Base-by-base conservation (phyloP, 2,113 vertebrate genomes). In the Collichthys lucidus region DNA sequence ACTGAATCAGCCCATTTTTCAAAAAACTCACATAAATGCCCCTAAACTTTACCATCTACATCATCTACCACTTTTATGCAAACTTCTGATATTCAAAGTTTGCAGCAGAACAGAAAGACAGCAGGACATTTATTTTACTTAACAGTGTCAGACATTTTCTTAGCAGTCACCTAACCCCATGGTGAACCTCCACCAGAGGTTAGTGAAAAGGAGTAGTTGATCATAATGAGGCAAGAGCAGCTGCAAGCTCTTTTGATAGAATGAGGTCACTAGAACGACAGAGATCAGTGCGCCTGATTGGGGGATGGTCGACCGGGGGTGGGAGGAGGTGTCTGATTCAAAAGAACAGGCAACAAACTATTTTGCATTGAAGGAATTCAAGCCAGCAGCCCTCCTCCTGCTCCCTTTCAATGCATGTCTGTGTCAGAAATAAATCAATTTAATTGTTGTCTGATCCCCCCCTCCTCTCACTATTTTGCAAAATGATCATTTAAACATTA, bases 401-500 rank as follows among this genome's bases (percentile, higher is more conserved):
- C 79, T 90, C 66, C 49, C 90, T 81, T 57, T 79, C 83, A 83
- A 72, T 67, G 59, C 80, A 74, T 64, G 78, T 87, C 89, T 84
- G 47, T 88, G 87, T 93, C 92, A 74, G 82, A 90, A 92, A 94
- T 93, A 93, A 94, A 93, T 94, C 90, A 91, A 88, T 89, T 90
- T 89, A 93, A 95, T 92, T 94, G 91, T 92, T 93, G 91, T 83
- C 83, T 74, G 86, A 92, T 92, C 83, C 80, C 80, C 83, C 85
- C 55, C 79, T 85, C 55, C 79, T 85, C 70, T 85, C 80, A 85
- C 79, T 84, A 78, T 92, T 93, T 69, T 77, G 76, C 84, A 66
- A 91, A 91, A 90, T 84, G 80, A 94, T 93, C 92, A 94, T 94
- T 94, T 84, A 93, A 95, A 91, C 90, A 93, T 93, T 93, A 93